Percentiles rank a stretch among this genome's conserved stretches.
These are phyloP conservation scores for Tiliacea citrago DNA, from an alignment of 2,888 invertebrate genomes.

Conservation along the genomic window DNA sequence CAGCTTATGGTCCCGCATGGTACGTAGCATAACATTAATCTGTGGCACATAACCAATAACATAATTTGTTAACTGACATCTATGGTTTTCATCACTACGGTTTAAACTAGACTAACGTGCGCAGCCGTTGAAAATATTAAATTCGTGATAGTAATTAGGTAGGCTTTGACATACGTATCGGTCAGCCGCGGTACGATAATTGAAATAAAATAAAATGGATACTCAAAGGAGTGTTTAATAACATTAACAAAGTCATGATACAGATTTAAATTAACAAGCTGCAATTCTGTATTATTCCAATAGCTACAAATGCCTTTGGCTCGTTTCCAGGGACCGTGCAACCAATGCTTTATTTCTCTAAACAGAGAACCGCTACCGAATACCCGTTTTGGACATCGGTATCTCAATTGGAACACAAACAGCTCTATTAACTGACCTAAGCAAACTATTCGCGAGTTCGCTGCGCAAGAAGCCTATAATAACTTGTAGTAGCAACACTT, in stretches of 20 bases:
- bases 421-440: constrained; percentile 46
- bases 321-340: constrained; percentile 62
- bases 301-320: constrained; percentile 68
- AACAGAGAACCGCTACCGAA: constrained; percentile 66
- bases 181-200: background rate
- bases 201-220: constrained; percentile 14
- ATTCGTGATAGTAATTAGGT: constrained; percentile 18
- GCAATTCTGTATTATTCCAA: constrained; percentile 63
- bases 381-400: constrained; percentile 52
- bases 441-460: constrained; percentile 43
- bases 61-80: background rate
- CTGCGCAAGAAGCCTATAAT: constrained; percentile 47
- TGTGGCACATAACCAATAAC: background rate
- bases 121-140: constrained; percentile 13
- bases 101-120: constrained; percentile 2
- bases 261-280: constrained; percentile 52
- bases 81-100: constrained; percentile 1
- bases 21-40: constrained; percentile 1
- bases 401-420: constrained; percentile 53
- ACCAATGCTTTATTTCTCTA: constrained; percentile 65
- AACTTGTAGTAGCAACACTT: constrained; percentile 49
- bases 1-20: background rate
- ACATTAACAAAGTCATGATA: constrained; percentile 26
- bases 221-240: constrained; percentile 22
- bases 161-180: background rate